These are phyloP conservation scores for Cotesia congregata DNA, from an alignment of 2,888 invertebrate species.

Conservation along the genomic window DNA sequence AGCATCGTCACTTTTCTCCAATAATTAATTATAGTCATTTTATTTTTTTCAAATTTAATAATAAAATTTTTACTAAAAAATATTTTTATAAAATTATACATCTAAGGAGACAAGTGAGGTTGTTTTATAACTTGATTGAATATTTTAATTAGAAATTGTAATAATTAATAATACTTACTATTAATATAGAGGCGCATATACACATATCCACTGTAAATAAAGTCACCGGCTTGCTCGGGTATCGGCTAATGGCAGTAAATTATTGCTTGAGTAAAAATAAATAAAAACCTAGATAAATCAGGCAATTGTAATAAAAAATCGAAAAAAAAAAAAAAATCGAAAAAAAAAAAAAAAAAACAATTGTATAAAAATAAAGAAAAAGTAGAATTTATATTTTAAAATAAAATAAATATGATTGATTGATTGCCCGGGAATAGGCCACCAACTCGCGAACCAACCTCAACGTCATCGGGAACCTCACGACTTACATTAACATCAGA, in stretches of 20 bases:
- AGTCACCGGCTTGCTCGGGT: slow-evolving; percentile 49
- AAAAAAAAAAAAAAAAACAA: slow-evolving; percentile 4
- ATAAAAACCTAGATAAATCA: neutral
- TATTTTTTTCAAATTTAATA: neutral
- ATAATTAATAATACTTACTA: neutral
- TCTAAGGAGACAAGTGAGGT: slow-evolving; percentile 27
- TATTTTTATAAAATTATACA: neutral
- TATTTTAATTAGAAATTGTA: neutral
- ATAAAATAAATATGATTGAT: neutral
- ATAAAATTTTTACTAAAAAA: too few species aligned
- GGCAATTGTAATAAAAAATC: slow-evolving; percentile 3
- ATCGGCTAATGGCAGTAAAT: slow-evolving; percentile 40
- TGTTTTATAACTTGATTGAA: slow-evolving; percentile 7
- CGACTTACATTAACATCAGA: slow-evolving; percentile 65
- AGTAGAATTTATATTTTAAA: too few species aligned
- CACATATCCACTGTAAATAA: slow-evolving; percentile 48
- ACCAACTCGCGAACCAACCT: slow-evolving; percentile 61
- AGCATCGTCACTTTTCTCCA: slow-evolving; percentile 16
- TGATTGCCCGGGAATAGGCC: slow-evolving; percentile 52
- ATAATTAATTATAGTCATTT: neutral
- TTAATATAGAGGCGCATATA: slow-evolving; percentile 39
- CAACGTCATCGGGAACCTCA: slow-evolving; percentile 64
- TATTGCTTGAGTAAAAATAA: slow-evolving; percentile 17
- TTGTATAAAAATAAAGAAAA: slow-evolving; percentile 5
- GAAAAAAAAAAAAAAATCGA: too few species aligned